phyloP scores from a whole-genome alignment of 2,113 vertebrate species.

The Empidonax traillii region DNA sequence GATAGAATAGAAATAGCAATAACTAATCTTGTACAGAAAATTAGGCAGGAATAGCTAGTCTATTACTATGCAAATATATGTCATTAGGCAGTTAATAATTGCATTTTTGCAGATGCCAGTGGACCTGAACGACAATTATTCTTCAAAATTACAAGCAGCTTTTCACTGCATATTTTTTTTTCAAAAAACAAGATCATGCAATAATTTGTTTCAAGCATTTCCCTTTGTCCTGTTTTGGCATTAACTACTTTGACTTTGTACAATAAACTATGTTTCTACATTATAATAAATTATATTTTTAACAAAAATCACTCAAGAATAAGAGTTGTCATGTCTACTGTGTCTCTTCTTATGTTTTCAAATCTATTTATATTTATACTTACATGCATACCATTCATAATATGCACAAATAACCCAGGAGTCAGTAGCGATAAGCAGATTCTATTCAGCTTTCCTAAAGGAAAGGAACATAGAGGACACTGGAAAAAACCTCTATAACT shows the following conservation, averaged over 20 bases:
- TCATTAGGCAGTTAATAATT: conserved; percentile 71
- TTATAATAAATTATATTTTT: not conserved
- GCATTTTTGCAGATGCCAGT: conserved; percentile 61
- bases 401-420: not conserved
- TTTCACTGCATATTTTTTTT: conserved; percentile 34
- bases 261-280: not conserved
- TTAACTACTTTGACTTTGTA: conserved; percentile 12
- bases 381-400: not conserved
- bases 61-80: conserved; percentile 74
- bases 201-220: conserved; percentile 34
- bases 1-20: conserved; percentile 41
- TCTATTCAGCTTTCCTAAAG: not conserved
- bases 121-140: conserved; percentile 59
- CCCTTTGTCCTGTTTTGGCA: not conserved
- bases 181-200: conserved; percentile 22
- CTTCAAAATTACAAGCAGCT: conserved; percentile 42
- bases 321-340: not conserved
- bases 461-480: not conserved
- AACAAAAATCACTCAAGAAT: not conserved
- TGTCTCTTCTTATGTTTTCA: not conserved
- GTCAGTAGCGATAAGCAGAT: not conserved
- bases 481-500: not conserved
- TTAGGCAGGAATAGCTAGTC: conserved; percentile 53
- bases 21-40: conserved; percentile 55
- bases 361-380: not conserved